Evolutionary conservation across 2,888 invertebrate genomes (phyloP).

Genomic region (Acrobasis consociella): DNA sequence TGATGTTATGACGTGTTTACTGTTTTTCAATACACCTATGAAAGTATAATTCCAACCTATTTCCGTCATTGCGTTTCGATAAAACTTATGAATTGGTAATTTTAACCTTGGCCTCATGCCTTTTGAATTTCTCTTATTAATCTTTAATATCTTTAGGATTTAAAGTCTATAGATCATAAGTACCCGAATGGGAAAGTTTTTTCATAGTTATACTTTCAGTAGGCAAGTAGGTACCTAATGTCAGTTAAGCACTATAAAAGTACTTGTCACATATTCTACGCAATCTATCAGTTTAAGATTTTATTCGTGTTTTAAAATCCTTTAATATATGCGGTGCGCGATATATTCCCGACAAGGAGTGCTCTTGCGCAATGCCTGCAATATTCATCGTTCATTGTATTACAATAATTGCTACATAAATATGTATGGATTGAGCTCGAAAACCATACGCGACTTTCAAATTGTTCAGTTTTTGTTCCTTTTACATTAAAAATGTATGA

Average conservation of each 20-base stretch:
- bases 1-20: not conserved
- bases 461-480: conserved; percentile 68
- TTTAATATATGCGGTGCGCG: not conserved
- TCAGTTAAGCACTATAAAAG: not conserved
- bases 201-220: no score
- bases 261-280: not conserved
- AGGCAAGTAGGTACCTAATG: no score
- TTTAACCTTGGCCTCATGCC: not conserved
- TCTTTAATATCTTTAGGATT: no score
- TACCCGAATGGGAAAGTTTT: no score
- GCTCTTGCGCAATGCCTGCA: conserved; percentile 59
- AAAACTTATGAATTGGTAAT: not conserved
- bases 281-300: not conserved
- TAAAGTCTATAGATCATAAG: no score
- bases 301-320: conserved; percentile 1
- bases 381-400: conserved; percentile 73
- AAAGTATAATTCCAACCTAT: not conserved
- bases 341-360: conserved; percentile 41
- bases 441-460: conserved; percentile 64
- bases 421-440: conserved; percentile 70
- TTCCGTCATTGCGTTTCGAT: not conserved
- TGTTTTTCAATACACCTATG: not conserved
- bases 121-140: not conserved
- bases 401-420: conserved; percentile 73
- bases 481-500: conserved; percentile 71